phyloP scores from a whole-genome alignment of 2,113 vertebrate species.

The Martes martes region DNA sequence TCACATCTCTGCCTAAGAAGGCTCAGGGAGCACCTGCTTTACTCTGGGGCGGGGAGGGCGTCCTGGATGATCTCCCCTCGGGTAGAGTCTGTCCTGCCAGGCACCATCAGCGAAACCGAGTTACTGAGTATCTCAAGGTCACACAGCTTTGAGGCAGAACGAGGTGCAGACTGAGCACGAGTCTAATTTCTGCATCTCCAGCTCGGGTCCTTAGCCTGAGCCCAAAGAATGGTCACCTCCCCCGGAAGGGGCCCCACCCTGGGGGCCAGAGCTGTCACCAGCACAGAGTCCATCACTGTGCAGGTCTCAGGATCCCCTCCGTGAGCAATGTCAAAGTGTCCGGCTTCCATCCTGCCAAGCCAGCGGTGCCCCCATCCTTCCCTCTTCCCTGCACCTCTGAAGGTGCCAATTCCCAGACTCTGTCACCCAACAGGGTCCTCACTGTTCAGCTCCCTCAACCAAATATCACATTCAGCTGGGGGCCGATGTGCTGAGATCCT shows the following conservation, averaged over 20 bases:
- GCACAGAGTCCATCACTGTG: neutral
- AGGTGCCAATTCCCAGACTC: neutral
- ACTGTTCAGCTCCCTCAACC: neutral
- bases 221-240: neutral
- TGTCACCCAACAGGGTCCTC: neutral
- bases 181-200: neutral
- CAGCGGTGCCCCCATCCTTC: neutral
- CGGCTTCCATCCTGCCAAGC: neutral
- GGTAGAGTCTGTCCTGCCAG: fast-evolving
- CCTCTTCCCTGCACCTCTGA: neutral
- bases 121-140: neutral
- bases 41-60: neutral
- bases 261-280: neutral
- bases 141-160: neutral
- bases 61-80: neutral
- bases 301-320: neutral
- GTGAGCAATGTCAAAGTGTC: neutral
- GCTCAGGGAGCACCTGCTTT: neutral
- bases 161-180: neutral
- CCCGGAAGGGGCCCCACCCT: neutral
- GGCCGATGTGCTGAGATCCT: neutral
- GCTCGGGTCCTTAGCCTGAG: neutral
- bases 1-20: neutral
- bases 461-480: neutral
- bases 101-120: neutral